Base-by-base conservation (phyloP, 2,113 vertebrate genomes). In the Octodon degus region DNA sequence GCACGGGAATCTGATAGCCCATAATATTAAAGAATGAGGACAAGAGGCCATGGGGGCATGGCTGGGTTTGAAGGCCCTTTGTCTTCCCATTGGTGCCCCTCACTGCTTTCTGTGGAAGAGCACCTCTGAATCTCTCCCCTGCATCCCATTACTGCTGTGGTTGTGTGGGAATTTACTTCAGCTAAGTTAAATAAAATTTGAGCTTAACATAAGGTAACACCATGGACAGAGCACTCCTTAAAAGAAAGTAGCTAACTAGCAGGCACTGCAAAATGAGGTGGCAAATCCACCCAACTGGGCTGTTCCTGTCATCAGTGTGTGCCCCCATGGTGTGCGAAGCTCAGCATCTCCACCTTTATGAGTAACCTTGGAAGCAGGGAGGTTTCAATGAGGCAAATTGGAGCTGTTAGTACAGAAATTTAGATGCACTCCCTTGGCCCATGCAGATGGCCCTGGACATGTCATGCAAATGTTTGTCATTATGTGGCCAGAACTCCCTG, bases 391-490 rank as follows among this genome's bases (percentile, higher is more conserved):
- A 76, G 37, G 24, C 55, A 84, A 77, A 55, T n/a, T n/a, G 65
- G 55, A 58, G 19, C 5, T 90, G 7, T 55, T 13, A 13, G 20
- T 40, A 88, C 12, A 58, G 79, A 90, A 58, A 87, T 70, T 79
- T n/a, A 90, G 72, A 85, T 89, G 5, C 30, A 72, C 32, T 86
- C 90, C 90, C 88, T 97, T 97, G 97, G 97, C 91, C 97, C 95
- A 80, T 96, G 50, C 95, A 90, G 84, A 97, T 74, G 95, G 97
- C 89, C 60, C 91, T 90, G 87, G 72, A 82, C 85, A 34, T 77
- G 90, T 97, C 91, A 27, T 65, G 32, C 74, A 79, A 96, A 76
- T 17, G 43, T 90, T 92, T 85, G 62, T 96, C 85, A 58, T 88
- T n/a, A 53, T 85, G 82, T 96, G 76, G 53, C 47, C 89, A 93